Conservation (phyloP, 2,888 invertebrate species). For the Drosophila neotestacea region DNA sequence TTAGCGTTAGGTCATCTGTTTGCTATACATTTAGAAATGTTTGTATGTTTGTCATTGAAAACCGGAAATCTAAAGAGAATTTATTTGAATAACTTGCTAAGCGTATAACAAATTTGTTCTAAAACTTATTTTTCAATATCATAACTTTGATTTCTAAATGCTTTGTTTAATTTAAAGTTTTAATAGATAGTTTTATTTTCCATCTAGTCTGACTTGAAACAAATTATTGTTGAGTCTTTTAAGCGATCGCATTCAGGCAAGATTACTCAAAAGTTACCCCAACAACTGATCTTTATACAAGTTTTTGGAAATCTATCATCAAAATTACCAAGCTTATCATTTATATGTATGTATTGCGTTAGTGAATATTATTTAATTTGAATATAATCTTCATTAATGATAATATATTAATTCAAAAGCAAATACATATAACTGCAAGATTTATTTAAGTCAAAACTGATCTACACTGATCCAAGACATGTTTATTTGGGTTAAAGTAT, state of each 20-base stretch:
- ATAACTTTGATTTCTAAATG: too few relatives aligned
- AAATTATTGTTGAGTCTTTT: not conserved
- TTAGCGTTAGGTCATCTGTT: conserved; percentile 27
- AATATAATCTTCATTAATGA: not conserved
- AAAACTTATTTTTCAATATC: too few relatives aligned
- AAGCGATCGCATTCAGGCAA: not conserved
- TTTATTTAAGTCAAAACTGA: conserved; percentile 7
- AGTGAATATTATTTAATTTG: too few relatives aligned
- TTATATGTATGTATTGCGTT: too few relatives aligned
- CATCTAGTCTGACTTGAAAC: too few relatives aligned
- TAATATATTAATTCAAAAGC: not conserved
- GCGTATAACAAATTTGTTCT: too few relatives aligned
- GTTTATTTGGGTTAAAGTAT: not conserved
- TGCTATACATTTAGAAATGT: too few relatives aligned
- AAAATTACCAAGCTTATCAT: too few relatives aligned
- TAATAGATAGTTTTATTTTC: too few relatives aligned
- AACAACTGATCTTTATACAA: too few relatives aligned
- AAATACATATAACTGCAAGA: not conserved
- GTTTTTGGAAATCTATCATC: not conserved
- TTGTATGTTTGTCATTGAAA: conserved; percentile 10
- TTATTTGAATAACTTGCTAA: not conserved
- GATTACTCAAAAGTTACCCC: too few relatives aligned
- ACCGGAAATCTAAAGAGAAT: conserved; percentile 22
- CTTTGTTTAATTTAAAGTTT: too few relatives aligned
- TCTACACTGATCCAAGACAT: not conserved